Base-by-base conservation (phyloP, 1,140 invertebrate species). In the Hetaerina americana region DNA sequence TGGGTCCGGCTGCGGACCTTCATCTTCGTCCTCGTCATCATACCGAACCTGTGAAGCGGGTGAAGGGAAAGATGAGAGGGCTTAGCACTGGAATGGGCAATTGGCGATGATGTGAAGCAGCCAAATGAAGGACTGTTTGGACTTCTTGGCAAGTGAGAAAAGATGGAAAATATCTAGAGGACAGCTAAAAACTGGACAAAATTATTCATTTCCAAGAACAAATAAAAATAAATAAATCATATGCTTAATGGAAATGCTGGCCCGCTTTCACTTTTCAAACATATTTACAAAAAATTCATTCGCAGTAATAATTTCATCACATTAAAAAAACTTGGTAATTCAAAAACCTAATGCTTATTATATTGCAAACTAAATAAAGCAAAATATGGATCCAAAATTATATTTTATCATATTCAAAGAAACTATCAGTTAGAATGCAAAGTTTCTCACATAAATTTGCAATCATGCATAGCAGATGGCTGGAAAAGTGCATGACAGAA, bases 1-100 rank as follows among this genome's bases (percentile, higher is more conserved):
- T 77, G 91, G 88, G 85, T 96, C 94, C 80, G 94, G 92, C 85
- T 94, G 92, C 79, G 93, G 92, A 81, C 92, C 93, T 87, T 95
- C 93, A 87, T 95, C 93, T 86, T 95, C 93, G 85, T 95, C 94
- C 84, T 95, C 93, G 85, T 95, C 93, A 83, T 95, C 92, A 87
- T 94, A 94, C 83, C 92, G 92, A 85, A 93, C 89, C 92, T 95
- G 83, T n/a, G n/a, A n/a, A n/a, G n/a, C n/a, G n/a, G n/a, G n/a
- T n/a, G n/a, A n/a, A n/a, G n/a, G n/a, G n/a, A n/a, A n/a, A n/a
- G n/a, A n/a, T n/a, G n/a, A n/a, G n/a, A n/a, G n/a, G n/a, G n/a
- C n/a, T 57, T 57, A 57, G 40, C 10, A 57, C 22, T 57, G n/a
- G n/a, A n/a, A n/a, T n/a, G n/a, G n/a, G n/a, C n/a, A n/a, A n/a